Base-by-base conservation (phyloP, 92 coral and sea anemone genomes). In the Siderastrea siderea region DNA sequence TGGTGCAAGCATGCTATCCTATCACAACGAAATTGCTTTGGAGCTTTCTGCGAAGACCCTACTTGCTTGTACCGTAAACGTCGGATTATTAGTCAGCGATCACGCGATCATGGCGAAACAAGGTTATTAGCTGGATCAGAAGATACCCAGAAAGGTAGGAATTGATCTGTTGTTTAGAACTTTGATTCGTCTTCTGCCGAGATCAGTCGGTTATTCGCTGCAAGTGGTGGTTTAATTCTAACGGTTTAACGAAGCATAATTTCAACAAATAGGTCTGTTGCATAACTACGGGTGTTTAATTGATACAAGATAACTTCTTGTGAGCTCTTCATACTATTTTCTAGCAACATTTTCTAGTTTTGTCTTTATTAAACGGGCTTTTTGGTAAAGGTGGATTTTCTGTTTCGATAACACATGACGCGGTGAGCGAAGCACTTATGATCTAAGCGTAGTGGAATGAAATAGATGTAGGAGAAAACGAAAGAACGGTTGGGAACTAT, bases 1-100 rank as follows among this genome's bases (percentile, higher is more conserved):
- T 94, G 99, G 98, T 97, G 99, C 82, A 86, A 76, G n/a, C 93
- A 83, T 52, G 95, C 93, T 3, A 43, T 91, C 43, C 71, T 94
- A 43, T 85, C 54, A 15, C 63, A 68, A 11, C 69, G 70, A 14
- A 82, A 91, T 60, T 97, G 99, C 58, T 92, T 86, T 78, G 98
- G 95, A 0, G 19, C 68, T 50, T 26, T 76, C 7, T 83, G 90
- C 13, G 68, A 63, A 74, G 88, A 85, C 15, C 61, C 63, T 26
- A 5, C 49, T 26, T 73, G 52, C 67, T 71, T 61, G 72, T 63
- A 59, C 61, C 71, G 72, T 38, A 61, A 62, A 47, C 68, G 5
- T 0, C 80, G 64, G 11, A 61, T 26, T 4, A 0, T n/a, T 15
- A 48, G 10, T 44, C 11, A 45, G 7, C 13, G 3, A 5, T 46